Percentiles rank a stretch among this genome's conserved stretches.
These are phyloP conservation scores for Noturus placidus DNA, from an alignment of 2,113 vertebrate genomes.

Conservation along the genomic window DNA sequence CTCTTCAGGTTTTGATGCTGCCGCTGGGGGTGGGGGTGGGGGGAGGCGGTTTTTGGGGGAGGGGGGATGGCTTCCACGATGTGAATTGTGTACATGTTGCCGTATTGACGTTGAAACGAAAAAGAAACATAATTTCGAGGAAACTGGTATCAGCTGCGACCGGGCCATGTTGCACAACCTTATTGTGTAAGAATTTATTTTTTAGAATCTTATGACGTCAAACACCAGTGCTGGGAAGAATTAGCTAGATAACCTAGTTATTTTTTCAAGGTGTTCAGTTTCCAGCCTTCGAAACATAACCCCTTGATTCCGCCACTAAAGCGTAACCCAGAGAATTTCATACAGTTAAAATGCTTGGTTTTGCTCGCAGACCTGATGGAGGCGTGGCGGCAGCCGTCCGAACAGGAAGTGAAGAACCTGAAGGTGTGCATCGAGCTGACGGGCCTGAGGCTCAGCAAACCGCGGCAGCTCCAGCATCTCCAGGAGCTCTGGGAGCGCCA, in stretches of 20 bases:
- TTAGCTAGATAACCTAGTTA: not conserved
- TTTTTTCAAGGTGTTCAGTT: not conserved
- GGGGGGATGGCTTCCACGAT: not conserved
- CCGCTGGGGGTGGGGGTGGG: not conserved
- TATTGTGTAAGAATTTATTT: not conserved
- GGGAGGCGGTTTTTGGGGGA: too few relatives aligned
- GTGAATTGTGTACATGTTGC: not conserved
- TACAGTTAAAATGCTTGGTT: too few relatives aligned
- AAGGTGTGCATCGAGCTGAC: constrained; percentile 99
- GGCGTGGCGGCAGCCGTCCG: constrained; percentile 68
- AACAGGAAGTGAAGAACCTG: constrained; percentile 94
- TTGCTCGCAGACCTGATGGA: constrained; percentile 63
- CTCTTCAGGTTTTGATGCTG: not conserved
- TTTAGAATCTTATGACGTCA: not conserved
- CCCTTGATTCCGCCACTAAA: too few relatives aligned
- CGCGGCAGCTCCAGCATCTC: constrained; percentile 83
- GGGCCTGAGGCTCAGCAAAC: constrained; percentile 94
- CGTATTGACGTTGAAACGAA: too few relatives aligned
- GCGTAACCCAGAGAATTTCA: too few relatives aligned
- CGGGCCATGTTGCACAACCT: not conserved
- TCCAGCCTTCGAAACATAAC: too few relatives aligned
- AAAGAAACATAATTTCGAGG: not conserved
- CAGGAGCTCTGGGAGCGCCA: constrained; percentile 87
- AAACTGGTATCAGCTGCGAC: not conserved
- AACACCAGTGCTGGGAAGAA: not conserved